Conservation (phyloP, 2,797 vertebrate genomes). For the Pseudochirops cupreus region DNA sequence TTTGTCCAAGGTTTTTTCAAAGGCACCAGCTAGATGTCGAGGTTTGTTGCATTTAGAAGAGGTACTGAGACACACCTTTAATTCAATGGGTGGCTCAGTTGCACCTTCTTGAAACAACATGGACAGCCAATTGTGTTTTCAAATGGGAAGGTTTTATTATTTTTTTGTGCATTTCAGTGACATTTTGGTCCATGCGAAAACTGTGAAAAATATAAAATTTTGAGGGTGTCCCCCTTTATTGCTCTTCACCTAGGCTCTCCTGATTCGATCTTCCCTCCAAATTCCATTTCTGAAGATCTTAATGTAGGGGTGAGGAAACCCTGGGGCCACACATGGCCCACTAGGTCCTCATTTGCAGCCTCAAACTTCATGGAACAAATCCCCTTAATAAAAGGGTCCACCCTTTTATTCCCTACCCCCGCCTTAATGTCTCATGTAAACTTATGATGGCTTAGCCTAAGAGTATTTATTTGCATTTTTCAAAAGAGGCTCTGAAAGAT, state of each 20-base stretch:
- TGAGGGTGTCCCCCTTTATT: not conserved
- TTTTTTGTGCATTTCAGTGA: not conserved
- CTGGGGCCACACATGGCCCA: too few relatives aligned
- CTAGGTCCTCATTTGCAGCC: too few relatives aligned
- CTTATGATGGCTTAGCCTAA: not conserved
- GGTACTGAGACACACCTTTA: not conserved
- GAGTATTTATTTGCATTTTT: not conserved
- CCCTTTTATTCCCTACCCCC: too few relatives aligned
- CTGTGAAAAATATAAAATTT: not conserved
- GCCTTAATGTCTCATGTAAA: not conserved
- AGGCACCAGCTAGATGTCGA: slow-evolving; percentile 25
- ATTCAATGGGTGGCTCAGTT: not conserved
- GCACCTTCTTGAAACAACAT: not conserved
- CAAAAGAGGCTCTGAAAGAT: not conserved
- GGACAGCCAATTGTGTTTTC: not conserved
- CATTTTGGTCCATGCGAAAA: not conserved
- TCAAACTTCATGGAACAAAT: too few relatives aligned
- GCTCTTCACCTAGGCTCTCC: not conserved
- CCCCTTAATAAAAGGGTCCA: too few relatives aligned
- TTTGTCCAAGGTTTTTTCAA: not conserved
- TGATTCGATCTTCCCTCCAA: not conserved
- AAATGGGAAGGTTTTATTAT: not conserved
- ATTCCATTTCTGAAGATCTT: not conserved
- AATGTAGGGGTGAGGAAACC: too few relatives aligned
- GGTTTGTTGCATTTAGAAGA: not conserved